Evolutionary conservation across 2,888 invertebrate genomes (phyloP).

Genomic region (Apoderus coryli): DNA sequence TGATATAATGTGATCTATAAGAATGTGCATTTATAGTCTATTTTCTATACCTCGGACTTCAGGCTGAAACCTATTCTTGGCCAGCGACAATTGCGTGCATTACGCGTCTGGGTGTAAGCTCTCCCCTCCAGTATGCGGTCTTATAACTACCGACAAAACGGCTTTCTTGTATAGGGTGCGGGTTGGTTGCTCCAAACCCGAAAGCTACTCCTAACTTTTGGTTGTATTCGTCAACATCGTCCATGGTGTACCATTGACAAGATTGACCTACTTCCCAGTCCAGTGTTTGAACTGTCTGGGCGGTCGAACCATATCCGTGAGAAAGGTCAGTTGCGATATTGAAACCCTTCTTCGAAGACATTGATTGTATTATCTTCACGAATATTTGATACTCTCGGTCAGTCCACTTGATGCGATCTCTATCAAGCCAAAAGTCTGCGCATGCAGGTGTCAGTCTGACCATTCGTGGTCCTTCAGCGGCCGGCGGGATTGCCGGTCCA

Average conservation of each 20-base stretch:
- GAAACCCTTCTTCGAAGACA: not conserved
- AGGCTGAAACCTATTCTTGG: conserved; percentile 1
- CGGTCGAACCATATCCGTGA: not conserved
- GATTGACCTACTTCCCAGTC: not conserved
- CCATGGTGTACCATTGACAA: not conserved
- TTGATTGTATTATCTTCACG: not conserved
- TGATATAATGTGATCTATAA: no score
- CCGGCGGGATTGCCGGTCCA: not conserved
- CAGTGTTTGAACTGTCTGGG: not conserved
- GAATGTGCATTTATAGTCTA: no score
- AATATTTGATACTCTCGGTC: not conserved
- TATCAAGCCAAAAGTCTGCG: not conserved
- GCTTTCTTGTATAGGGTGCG: not conserved
- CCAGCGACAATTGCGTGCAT: not conserved
- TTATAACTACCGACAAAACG: not conserved
- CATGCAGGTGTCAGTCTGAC: no score
- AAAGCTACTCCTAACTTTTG: not conserved
- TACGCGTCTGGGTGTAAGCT: not conserved
- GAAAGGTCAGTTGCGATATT: not conserved
- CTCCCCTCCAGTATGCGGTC: not conserved
- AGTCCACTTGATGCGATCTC: not conserved
- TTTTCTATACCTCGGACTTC: no score
- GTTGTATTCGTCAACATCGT: not conserved
- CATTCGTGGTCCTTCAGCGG: not conserved
- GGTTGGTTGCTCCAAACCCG: no score